Evolutionary conservation across 2,888 invertebrate genomes (phyloP), one percentile per base, ranked within the genome.

Genomic region (Aphrophora alni): DNA sequence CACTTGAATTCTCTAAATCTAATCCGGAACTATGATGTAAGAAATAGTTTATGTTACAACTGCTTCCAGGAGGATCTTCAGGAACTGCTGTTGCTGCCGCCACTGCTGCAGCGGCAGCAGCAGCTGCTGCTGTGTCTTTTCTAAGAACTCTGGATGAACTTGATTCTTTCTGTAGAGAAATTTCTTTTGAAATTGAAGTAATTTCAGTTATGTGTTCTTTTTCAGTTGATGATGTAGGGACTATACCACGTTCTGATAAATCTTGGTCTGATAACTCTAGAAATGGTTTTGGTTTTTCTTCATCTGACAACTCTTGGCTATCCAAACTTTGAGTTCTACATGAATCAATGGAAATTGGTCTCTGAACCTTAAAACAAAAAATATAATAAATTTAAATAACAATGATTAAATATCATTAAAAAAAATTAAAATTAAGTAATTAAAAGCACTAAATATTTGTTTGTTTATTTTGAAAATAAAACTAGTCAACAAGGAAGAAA

Each of bases 21-120:
- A 79, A 38, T 33, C 68, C 74, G 24, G 73, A 59, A 79, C 33
- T 74, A 24, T 38, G 26, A 27, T 26, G 74, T 38, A 79, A 79
- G 51, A 78, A 79, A 25, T 71, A 72, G 69, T 68, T 33, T 1
- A 68, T 38, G 38, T 79, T 59, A 59, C 59, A 21, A 59, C 59
- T 59, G 21, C 59, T 59, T 3, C 59, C 59, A 59, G 59, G 21
- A 21, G 59, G 59, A 59, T 59, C 59, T 59, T 21, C 59, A 59
- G 59, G 21, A 59, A 2, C 21, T 21, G 14, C 21, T 44, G 44
- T 44, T 14, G 44, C 12, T 44, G 17, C 44, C 12, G 17, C 10
- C 12, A 14, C 44, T 14, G 44, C 10, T 44, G 10, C 44, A 14
- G 44, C 44, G 21, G 59, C 59, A 2, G 21, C 59, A n/a, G n/a